A percentile compares a stretch with the other conserved stretches of the same genome.
Conservation (phyloP, 2,113 vertebrate genomes). For the Myiagra hebetior region DNA sequence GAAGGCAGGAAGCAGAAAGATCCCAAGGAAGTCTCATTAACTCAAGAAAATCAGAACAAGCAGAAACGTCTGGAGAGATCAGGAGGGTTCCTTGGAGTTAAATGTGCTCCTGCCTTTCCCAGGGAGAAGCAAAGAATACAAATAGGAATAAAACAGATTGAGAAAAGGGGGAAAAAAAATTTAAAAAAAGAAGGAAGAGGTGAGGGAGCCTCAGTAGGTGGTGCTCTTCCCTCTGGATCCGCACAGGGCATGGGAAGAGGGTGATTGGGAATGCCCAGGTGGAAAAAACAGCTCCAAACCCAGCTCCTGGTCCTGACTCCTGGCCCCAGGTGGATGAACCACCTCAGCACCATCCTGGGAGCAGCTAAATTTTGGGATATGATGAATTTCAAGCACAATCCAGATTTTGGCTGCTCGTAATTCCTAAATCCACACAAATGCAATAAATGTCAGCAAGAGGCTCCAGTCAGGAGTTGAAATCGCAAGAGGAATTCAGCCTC, state of each 20-base stretch:
- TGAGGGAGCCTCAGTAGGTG: slow-evolving; percentile 43
- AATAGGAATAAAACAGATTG: not conserved
- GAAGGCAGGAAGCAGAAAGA: not conserved
- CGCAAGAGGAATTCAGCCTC: not conserved
- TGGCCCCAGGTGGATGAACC: fast-evolving
- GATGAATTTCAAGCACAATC: not conserved
- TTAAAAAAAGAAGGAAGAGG: not conserved
- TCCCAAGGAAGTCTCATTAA: not conserved
- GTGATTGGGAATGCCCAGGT: not conserved
- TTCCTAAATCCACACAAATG: not conserved
- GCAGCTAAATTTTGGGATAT: fast-evolving
- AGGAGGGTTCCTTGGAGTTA: not conserved
- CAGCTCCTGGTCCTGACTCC: not conserved
- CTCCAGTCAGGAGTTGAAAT: not conserved
- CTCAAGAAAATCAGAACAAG: not conserved
- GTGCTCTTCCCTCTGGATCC: slow-evolving; percentile 47
- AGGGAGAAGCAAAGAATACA: not conserved
- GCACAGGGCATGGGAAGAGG: not conserved
- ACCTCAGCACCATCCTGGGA: not conserved
- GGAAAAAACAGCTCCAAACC: not conserved
- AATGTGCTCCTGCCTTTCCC: not conserved
- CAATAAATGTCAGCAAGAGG: not conserved
- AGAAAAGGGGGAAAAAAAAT: fast-evolving
- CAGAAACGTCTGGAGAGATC: not conserved
- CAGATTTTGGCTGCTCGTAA: not conserved